phyloP scores from a whole-genome alignment of 1,140 invertebrate species.

The Octopus bimaculoides region DNA sequence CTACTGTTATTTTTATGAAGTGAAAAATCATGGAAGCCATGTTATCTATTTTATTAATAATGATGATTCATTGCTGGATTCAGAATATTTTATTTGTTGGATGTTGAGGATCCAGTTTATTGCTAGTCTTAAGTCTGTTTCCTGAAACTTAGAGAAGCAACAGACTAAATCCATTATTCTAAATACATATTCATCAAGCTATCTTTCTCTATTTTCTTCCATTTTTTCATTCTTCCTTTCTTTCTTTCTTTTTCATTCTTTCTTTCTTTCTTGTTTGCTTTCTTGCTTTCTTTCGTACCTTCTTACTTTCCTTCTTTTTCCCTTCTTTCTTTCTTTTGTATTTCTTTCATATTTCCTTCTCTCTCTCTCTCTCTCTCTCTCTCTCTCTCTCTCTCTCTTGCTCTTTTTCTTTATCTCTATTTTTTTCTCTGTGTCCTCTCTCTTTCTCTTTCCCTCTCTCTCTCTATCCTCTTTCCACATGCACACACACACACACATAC shows the following conservation, averaged over 20 bases:
- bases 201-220: too few species aligned
- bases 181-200: too few species aligned
- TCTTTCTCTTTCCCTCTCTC: background rate
- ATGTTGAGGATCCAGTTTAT: too few species aligned
- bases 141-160: too few species aligned
- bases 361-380: background rate
- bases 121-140: too few species aligned
- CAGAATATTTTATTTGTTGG: too few species aligned
- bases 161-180: too few species aligned
- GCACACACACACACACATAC: background rate
- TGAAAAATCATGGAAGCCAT: too few species aligned
- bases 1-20: too few species aligned
- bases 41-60: too few species aligned
- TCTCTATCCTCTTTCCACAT: background rate
- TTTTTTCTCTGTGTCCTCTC: background rate
- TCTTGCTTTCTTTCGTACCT: background rate
- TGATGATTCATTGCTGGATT: too few species aligned
- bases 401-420: background rate
- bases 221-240: too few species aligned
- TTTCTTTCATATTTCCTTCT: background rate
- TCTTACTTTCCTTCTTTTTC: background rate
- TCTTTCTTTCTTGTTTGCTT: background rate
- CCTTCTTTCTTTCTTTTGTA: background rate
- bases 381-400: background rate
- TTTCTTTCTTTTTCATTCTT: background rate